Base-by-base conservation (phyloP, 2,113 vertebrate species). In the Pygathrix nemaeus region DNA sequence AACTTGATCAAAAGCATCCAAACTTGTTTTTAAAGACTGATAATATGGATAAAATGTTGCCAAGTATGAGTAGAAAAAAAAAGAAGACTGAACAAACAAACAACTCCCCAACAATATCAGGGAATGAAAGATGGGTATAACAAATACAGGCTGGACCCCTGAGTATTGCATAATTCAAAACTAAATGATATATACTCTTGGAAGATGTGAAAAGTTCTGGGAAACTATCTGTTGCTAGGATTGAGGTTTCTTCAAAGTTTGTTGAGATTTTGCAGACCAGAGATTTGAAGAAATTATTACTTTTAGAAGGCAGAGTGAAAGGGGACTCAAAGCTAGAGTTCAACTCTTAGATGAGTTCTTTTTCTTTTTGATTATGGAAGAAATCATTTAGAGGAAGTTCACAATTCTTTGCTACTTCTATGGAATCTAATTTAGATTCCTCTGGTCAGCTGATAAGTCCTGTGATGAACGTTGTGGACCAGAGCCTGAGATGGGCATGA, bases 1-100 rank as follows among this genome's bases (percentile, higher is more conserved):
- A 48, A 94, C 57, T 61, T 87, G 18, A 78, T 55, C 4, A 59
- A 87, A 98, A 95, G 50, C n/a, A 88, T 20, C 16, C 68, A 83
- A 78, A 45, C 45, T 55, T 95, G 8, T n/a, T 68, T 55, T 84
- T 80, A 30, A 84, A 83, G 35, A 48, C 23, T 50, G 93, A 78
- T 50, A 64, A 85, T 75, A 57, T 12, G 73, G 32, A 86, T 61
- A 68, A 93, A 90, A 89, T 40, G 8, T 75, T 93, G 80, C 35
- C 16, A 86, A 79, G 14, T 20, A 2, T 81, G 57, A 83, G 48
- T 43, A 82, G 40, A n/a, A 70, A 72, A 72, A 40, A 83, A 66
- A 45, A 52, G 35, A 92, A 80, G 21, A 13, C 23, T 40, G 21
- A 9, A 45, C 6, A 72, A 18, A 52, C 55, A 72, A 18, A 45